Evolutionary conservation across 2,797 vertebrate species (phyloP).

Genomic region (Merluccius polli): DNA sequence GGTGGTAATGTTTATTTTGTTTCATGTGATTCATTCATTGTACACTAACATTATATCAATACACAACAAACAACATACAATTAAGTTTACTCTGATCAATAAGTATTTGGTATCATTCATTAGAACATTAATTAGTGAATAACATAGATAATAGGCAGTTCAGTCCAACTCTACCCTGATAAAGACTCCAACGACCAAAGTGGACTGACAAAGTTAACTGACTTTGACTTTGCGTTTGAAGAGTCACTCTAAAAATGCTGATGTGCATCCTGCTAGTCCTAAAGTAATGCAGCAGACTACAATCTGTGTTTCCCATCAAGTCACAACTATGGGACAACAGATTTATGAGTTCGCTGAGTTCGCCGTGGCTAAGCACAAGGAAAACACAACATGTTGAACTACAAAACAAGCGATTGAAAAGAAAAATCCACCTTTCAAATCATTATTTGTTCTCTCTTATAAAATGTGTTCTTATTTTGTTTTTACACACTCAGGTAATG

Average conservation of each 20-base stretch:
- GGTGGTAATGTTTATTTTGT: slow-evolving; percentile 24
- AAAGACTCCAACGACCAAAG: background rate
- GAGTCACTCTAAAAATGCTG: background rate
- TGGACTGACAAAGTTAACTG: background rate
- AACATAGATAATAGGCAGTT: background rate
- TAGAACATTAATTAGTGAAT: background rate
- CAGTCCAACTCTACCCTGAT: background rate
- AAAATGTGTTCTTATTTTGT: background rate
- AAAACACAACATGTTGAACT: background rate
- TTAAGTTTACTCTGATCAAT: background rate
- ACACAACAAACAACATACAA: background rate
- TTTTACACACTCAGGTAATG: slow-evolving; percentile 7
- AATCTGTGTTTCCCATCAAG: background rate
- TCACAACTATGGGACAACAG: background rate
- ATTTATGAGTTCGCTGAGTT: background rate
- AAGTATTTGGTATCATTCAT: background rate
- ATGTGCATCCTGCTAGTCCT: background rate
- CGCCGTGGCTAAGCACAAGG: background rate
- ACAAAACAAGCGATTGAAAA: slow-evolving; percentile 4
- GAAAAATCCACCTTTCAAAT: slow-evolving; percentile 17
- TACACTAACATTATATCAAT: background rate
- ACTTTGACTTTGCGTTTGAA: background rate
- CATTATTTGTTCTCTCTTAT: background rate
- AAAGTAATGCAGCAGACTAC: background rate
- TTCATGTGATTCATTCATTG: background rate